Evolutionary conservation across 2,113 vertebrate genomes (phyloP), one percentile per base, ranked within the genome.

Genomic region (Progne subis): DNA sequence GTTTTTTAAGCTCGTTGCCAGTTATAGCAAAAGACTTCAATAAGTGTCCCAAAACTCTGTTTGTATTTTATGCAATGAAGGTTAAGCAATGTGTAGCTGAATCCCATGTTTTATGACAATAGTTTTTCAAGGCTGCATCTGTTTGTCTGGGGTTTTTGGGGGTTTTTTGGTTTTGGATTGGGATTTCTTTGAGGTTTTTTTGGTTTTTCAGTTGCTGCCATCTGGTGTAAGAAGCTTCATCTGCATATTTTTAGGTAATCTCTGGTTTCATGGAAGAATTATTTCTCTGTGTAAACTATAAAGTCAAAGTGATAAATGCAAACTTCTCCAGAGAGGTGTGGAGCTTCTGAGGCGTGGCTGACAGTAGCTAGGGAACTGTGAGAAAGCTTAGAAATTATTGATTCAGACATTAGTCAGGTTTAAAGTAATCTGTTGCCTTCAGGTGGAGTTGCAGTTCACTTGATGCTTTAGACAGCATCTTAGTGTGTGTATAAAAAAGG

Each of bases 251-350:
- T 74, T 81, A 84, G 75, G 78, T 67, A 82, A 39, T 68, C 75
- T 82, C 90, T 82, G 68, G 50, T 91, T 95, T 83, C 86, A 88
- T 81, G 60, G 53, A 68, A 81, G 41, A 92, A 31, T 91, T 81
- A 53, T 84, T 91, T 67, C 80, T 91, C 85, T 9, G 5, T 87
- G 69, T 90, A 86, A 74, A 31, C 75, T 78, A 41, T 47, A 67
- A 68, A 83, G 49, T 63, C 47, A 91, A 92, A 83, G 61, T 12
- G 4, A 69, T 82, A 43, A 78, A 67, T 79, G 18, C 44, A 76
- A 2, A 65, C 83, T 79, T 87, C 49, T 96, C 26, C 39, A 55
- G 75, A 79, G 69, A 53, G n/a, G 18, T 0, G 1, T 60, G 74
- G 74, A 79, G 28, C 26, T 82, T 67, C 72, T 47, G 55, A 95